phyloP scores from a whole-genome alignment of 2,113 vertebrate genomes.

The Rostratula benghalensis region DNA sequence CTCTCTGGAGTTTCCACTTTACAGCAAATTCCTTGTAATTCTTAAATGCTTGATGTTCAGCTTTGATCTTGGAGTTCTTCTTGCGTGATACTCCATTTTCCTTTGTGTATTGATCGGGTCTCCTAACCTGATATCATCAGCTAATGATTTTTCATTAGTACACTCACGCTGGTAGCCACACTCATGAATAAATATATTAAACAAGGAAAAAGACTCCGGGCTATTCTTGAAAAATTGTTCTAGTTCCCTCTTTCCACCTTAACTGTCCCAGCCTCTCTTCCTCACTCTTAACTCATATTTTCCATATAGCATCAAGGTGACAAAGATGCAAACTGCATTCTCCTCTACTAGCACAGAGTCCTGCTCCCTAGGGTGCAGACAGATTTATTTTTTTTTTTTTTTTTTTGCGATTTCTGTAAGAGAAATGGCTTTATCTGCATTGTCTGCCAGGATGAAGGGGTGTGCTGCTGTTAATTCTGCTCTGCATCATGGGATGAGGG shows the following conservation, averaged over 20 bases:
- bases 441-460: not conserved
- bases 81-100: not conserved
- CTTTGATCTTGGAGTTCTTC: not conserved
- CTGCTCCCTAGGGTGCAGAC: not conserved
- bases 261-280: not conserved
- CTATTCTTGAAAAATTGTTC: not conserved
- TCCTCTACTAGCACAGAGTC: not conserved
- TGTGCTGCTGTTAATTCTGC: not conserved
- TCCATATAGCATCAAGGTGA: not conserved
- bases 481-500: not conserved
- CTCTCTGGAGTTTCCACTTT: not conserved
- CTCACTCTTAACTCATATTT: not conserved
- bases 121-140: not conserved
- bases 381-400: not conserved
- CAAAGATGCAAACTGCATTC: not conserved
- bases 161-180: not conserved
- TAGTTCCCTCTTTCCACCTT: not conserved
- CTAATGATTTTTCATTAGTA: slow-evolving; percentile 55
- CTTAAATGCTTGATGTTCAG: not conserved
- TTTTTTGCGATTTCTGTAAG: not conserved
- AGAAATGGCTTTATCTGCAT: not conserved
- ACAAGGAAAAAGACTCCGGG: not conserved
- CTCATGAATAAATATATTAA: slow-evolving; percentile 3
- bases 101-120: slow-evolving; percentile 14
- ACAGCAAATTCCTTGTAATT: not conserved